Percentiles rank a stretch among this genome's conserved stretches.
Conservation (phyloP, 2,797 vertebrate species). For the Ctenosaura bakeri region DNA sequence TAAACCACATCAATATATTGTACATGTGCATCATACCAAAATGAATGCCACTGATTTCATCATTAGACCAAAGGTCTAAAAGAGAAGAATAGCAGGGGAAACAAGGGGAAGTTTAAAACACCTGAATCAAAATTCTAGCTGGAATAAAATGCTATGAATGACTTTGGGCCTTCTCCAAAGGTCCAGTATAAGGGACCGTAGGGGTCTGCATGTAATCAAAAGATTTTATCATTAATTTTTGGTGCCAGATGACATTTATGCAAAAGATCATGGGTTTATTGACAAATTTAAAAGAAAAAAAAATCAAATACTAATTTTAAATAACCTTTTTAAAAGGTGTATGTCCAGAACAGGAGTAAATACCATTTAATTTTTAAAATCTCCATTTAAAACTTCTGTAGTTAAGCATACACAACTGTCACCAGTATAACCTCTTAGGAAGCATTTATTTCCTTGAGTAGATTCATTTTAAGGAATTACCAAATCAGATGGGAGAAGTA, state of each 20-base stretch:
- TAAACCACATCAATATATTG: neutral
- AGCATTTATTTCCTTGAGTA: neutral
- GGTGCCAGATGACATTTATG: neutral
- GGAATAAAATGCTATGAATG: neutral
- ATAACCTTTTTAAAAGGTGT: neutral
- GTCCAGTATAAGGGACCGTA: neutral
- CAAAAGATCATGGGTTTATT: neutral
- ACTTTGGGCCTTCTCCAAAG: neutral
- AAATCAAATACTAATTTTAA: neutral
- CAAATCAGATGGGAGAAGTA: neutral
- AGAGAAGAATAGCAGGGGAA: neutral
- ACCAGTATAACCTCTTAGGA: neutral
- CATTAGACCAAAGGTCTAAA: neutral
- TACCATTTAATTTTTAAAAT: neutral
- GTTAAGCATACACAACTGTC: neutral
- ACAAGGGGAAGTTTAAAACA: neutral
- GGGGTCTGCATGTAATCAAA: neutral
- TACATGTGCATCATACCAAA: neutral
- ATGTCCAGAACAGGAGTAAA: neutral
- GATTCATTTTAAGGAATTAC: neutral
- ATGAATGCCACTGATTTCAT: neutral
- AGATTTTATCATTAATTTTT: neutral
- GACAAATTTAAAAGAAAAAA: neutral
- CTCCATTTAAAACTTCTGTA: too few species aligned
- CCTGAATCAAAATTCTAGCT: neutral